These are phyloP conservation scores for Lucinisca nassula DNA, from an alignment of 2,888 invertebrate species.

Conservation along the genomic window DNA sequence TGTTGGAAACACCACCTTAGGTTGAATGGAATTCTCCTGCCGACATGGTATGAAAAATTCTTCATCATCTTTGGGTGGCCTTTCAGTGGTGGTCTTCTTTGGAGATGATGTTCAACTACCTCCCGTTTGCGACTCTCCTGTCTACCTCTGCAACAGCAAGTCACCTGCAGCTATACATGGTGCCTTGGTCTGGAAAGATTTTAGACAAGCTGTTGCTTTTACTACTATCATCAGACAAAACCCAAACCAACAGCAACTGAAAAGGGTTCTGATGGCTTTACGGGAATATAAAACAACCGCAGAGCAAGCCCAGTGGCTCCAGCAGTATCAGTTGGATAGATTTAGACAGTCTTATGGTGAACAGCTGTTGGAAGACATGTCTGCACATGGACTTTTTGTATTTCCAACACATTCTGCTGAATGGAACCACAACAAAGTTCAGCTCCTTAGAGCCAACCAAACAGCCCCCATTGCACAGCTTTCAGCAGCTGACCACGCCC, in stretches of 20 bases:
- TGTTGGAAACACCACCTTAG: slow-evolving; percentile 53
- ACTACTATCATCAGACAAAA: slow-evolving; percentile 51
- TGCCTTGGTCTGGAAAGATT: slow-evolving; percentile 55
- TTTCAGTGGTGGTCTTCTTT: slow-evolving; percentile 7
- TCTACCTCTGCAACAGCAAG: too few relatives aligned
- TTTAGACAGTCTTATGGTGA: slow-evolving; percentile 4
- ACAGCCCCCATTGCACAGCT: neutral
- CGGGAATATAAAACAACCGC: slow-evolving; percentile 25
- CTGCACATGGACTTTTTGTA: slow-evolving; percentile 31
- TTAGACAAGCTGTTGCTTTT: slow-evolving; percentile 30
- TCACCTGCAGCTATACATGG: too few relatives aligned
- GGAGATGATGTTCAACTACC: too few relatives aligned
- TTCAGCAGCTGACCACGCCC: neutral
- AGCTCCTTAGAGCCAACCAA: neutral
- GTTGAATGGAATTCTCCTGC: slow-evolving; percentile 59
- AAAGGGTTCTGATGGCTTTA: too few relatives aligned
- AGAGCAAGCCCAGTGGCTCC: slow-evolving; percentile 53
- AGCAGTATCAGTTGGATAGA: slow-evolving; percentile 55
- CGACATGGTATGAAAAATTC: slow-evolving; percentile 33
- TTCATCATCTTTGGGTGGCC: slow-evolving; percentile 7
- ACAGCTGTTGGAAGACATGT: neutral
- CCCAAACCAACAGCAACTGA: too few relatives aligned
- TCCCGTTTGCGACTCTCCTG: too few relatives aligned
- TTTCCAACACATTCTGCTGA: slow-evolving; percentile 40
- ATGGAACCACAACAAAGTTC: slow-evolving; percentile 32